Base-by-base conservation (phyloP, 2,797 vertebrate species). In the Zonotrichia albicollis region DNA sequence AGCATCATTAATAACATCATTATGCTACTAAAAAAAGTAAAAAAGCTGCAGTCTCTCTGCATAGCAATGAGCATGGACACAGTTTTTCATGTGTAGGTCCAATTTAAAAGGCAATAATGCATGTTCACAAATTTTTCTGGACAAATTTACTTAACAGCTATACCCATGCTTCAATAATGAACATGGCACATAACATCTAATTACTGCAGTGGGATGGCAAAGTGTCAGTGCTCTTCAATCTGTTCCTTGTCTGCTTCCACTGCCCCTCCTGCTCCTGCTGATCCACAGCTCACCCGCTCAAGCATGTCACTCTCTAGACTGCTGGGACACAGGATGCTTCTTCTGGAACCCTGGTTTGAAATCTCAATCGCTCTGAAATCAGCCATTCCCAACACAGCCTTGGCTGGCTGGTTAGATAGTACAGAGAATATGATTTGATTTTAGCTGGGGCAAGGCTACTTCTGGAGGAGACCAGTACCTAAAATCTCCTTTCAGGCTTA, bases 251-350 rank as follows among this genome's bases (percentile, higher is more conserved):
- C 36, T 2, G 1, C 62, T 81, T 70, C 18, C 32, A 34, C 1
- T 45, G 36, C 27, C 14, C 25, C 19, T 19, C 11, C 16, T 1
- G 3, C 9, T 74, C 54, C 42, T 61, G 72, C 34, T 61, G 71
- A 65, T 43, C 50, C n/a, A 85, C 40, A 82, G 38, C 57, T 34
- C 62, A 75, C 3, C 9, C 0, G 0, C 21, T 15, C 26, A 29
- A 67, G n/a, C 8, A 29, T 3, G 11, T 55, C 60, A 45, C 15
- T 75, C 21, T 38, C 43, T 23, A 43, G 36, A 72, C 40, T 84
- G 55, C 40, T 50, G 70, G 15, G 55, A 92, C 36, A 66, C 7
- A 17, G 40, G 40, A 73, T 55, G 36, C 30, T 92, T 85, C 43
- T 66, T 82, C 65, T 30, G 70, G 70, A 79, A 70, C 2, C 15